Conservation (phyloP, 1,140 invertebrate genomes). For the Tetramorium parvispinum region DNA sequence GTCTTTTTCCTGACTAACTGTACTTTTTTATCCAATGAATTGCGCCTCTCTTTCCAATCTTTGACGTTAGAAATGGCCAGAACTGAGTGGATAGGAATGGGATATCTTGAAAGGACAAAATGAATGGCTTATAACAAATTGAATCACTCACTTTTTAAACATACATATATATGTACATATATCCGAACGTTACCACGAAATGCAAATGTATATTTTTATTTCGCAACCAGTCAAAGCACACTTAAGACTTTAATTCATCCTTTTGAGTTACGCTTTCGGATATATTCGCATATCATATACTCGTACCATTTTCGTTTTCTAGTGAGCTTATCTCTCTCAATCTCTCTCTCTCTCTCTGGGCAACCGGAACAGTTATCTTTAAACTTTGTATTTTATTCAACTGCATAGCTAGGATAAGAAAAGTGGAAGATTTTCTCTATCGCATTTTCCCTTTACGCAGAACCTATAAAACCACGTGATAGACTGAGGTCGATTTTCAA, state of each 20-base stretch:
- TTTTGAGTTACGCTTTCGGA: conserved; percentile 62
- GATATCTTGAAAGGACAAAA: conserved; percentile 43
- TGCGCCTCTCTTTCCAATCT: conserved; percentile 25
- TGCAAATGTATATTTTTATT: conserved; percentile 66
- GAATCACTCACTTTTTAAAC: conserved; percentile 38
- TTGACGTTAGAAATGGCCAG: conserved; percentile 25
- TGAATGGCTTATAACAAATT: conserved; percentile 24
- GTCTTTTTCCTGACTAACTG: background rate
- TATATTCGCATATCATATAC: conserved; percentile 34
- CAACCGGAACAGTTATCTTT: conserved; percentile 43
- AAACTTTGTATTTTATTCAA: conserved; percentile 53
- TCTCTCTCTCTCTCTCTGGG: background rate
- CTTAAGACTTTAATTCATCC: conserved; percentile 66
- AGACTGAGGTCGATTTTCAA: background rate
- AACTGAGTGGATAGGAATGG: background rate
- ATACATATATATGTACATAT: conserved; percentile 8
- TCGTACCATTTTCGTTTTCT: background rate
- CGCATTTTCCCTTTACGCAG: background rate
- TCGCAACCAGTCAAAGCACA: conserved; percentile 26
- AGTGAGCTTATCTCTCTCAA: background rate
- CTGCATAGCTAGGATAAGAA: background rate
- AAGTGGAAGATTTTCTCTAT: conserved; percentile 44
- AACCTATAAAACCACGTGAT: background rate
- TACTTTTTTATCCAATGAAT: conserved; percentile 20
- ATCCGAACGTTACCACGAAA: conserved; percentile 15